A percentile compares a stretch with the other conserved stretches of the same genome.
phyloP scores from a whole-genome alignment of 1,140 invertebrate genomes.

The Ditylenchus dipsaci region DNA sequence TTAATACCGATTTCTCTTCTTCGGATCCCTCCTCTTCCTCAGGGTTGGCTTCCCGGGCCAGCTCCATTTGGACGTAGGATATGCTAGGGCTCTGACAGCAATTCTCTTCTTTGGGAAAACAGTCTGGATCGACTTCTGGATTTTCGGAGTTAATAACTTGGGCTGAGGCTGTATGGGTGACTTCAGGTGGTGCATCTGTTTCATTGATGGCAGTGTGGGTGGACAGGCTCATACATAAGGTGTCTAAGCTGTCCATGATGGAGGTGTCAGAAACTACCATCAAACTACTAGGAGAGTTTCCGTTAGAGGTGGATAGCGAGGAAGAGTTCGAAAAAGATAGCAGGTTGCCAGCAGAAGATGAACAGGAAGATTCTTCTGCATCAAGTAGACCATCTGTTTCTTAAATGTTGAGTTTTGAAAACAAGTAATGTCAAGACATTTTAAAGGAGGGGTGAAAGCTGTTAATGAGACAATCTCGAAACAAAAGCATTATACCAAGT shows the following conservation, averaged over 20 bases:
- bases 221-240: background rate
- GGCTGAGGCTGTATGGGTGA: background rate
- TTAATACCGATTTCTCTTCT: no score
- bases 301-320: background rate
- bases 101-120: constrained; percentile 14
- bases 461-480: no score
- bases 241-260: background rate
- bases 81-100: background rate
- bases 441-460: no score
- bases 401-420: background rate
- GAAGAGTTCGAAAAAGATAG: background rate
- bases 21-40: no score
- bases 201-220: background rate
- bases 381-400: background rate
- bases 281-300: background rate
- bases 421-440: background rate
- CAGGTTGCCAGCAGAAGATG: background rate
- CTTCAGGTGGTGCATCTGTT: background rate
- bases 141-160: background rate
- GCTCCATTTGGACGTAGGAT: background rate
- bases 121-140: background rate
- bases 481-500: no score
- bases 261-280: background rate
- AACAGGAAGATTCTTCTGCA: background rate
- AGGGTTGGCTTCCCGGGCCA: background rate